phyloP scores from a whole-genome alignment of 2,797 vertebrate species.

The Oryzias sinensis region DNA sequence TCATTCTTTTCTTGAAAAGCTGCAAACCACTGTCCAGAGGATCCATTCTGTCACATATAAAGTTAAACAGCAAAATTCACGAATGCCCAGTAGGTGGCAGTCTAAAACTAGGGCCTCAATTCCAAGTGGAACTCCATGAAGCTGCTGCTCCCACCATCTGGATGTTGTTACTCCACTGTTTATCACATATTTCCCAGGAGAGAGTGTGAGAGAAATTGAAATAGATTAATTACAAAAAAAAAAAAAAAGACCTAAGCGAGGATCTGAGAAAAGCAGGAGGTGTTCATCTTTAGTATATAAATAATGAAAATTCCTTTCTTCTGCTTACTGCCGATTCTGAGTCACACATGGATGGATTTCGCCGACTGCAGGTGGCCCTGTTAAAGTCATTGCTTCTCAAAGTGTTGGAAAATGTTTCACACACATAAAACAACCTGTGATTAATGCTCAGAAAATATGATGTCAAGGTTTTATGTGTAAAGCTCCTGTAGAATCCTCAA shows the following conservation, averaged over 20 bases:
- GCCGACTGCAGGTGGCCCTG: too few relatives aligned
- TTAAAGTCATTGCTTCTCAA: too few relatives aligned
- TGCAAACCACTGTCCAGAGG: background rate
- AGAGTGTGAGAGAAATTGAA: slow-evolving; percentile 41
- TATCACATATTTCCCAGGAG: slow-evolving; percentile 46
- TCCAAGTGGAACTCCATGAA: slow-evolving; percentile 13
- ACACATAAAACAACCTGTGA: background rate
- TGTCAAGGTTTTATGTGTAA: slow-evolving; percentile 10
- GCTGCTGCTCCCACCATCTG: slow-evolving; percentile 60
- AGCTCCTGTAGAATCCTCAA: background rate
- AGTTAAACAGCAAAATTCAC: background rate
- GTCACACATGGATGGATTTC: too few relatives aligned
- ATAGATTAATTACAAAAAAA: slow-evolving; percentile 22
- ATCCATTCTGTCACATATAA: background rate
- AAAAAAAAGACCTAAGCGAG: slow-evolving; percentile 7
- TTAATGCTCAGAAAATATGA: slow-evolving; percentile 15
- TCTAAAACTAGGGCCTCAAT: slow-evolving; percentile 39
- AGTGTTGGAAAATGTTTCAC: slow-evolving; percentile 8
- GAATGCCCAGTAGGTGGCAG: slow-evolving; percentile 25
- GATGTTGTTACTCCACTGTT: slow-evolving; percentile 61
- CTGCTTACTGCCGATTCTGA: too few relatives aligned
- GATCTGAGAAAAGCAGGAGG: slow-evolving; percentile 2
- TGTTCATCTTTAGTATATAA: slow-evolving; percentile 16
- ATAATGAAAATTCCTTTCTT: slow-evolving; percentile 6
- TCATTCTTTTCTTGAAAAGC: background rate